Evolutionary conservation across 2,888 invertebrate genomes (phyloP), one percentile per base, ranked within the genome.

Genomic region (Tiliacea citrago): DNA sequence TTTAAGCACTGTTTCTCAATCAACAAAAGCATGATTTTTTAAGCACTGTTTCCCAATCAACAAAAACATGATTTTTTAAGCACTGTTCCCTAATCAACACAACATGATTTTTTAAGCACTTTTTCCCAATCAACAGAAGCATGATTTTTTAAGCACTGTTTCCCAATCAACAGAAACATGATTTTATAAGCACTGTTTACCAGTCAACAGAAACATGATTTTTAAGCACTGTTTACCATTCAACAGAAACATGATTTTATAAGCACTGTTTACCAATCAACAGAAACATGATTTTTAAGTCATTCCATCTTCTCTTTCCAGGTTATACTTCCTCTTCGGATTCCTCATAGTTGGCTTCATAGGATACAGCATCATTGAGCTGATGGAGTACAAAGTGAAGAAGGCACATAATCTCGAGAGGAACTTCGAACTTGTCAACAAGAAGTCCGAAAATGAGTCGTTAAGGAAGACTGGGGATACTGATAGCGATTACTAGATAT

Each of bases 341-440:
- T 95, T 98, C 9, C 96, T 99, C 57, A 88, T 97, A 8, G 86
- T 98, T 9, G 99, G 99, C 2, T 97, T 98, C 89, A 82, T 97
- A 1, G 98, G 99, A 74, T 99, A 98, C 90, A 96, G 97, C n/a
- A 90, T 94, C 5, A 97, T 98, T 58, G 98, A 98, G 89, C 85
- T 96, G 72, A 93, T 97, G 92, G 97, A 97, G 88, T 94, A 94
- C 84, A 94, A 92, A 73, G 94, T 90, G 68, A 97, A 96, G 88
- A 93, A 88, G 63, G 86, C 92, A 0, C 95, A 95, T 62, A 93
- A 95, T 13, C 90, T 88, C 24, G 95, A 96, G 84, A 93, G 95
- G 83, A 94, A 93, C 88, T 96, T 96, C 79, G 94, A 96, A 67
- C 93, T 95, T 45, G 95, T 95, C 21, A 88, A 92, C 16, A 89